Evolutionary conservation across 2,888 invertebrate genomes (phyloP).

Genomic region (Pachymerium ferrugineum): DNA sequence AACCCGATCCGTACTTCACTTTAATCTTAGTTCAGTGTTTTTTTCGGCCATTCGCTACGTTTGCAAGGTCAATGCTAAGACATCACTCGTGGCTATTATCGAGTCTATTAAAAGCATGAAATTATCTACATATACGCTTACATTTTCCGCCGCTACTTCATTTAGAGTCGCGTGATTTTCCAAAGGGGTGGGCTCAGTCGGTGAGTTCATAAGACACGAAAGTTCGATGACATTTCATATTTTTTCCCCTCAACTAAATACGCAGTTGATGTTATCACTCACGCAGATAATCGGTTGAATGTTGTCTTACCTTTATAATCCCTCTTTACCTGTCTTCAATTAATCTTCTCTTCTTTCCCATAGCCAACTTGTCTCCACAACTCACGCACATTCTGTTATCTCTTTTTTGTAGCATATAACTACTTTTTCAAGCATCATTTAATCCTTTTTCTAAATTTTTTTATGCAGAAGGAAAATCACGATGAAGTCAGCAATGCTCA

Average conservation of each 20-base stretch:
- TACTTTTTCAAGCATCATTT: background rate
- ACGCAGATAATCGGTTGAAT: background rate
- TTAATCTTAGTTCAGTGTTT: conserved; percentile 5
- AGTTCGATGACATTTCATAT: conserved; percentile 9
- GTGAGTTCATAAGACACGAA: conserved; percentile 11
- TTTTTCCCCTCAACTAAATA: background rate
- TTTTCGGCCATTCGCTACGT: background rate
- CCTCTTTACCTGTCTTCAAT: background rate
- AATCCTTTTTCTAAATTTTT: background rate
- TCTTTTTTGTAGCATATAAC: background rate
- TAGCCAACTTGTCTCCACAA: background rate
- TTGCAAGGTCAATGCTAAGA: conserved; percentile 11
- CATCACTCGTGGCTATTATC: conserved; percentile 22
- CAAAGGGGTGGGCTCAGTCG: background rate
- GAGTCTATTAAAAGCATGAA: conserved; percentile 19
- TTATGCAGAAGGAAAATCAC: conserved; percentile 5
- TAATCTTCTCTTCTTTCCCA: conserved; percentile 1
- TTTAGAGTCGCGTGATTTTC: background rate
- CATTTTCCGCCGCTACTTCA: too few relatives aligned
- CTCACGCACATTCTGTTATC: background rate
- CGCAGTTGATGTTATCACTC: background rate
- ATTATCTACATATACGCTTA: background rate
- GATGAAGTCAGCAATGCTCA: conserved; percentile 13
- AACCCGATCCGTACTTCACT: conserved; percentile 17
- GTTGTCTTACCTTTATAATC: background rate